Evolutionary conservation across 2,888 invertebrate genomes (phyloP).

Genomic region (Troglohyphantes excavatus): DNA sequence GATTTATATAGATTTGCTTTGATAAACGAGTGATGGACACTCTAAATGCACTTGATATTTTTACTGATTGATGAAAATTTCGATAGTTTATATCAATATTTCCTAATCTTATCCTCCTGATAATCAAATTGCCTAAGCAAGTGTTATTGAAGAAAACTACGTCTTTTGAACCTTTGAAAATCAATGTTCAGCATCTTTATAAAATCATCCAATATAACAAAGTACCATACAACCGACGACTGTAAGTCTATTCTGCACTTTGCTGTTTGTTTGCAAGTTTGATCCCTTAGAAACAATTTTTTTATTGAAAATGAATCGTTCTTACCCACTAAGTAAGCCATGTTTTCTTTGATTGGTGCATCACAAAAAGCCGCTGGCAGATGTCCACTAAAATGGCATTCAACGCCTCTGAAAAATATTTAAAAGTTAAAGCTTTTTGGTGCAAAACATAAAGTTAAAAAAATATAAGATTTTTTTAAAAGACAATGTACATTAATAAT

Average conservation of each 20-base stretch:
- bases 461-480: too few species aligned
- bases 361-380: conserved; percentile 81
- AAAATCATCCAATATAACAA: background rate
- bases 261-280: background rate
- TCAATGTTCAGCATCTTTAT: background rate
- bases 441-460: too few species aligned
- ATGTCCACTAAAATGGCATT: conserved; percentile 81
- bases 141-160: background rate
- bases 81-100: background rate
- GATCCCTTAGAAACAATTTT: too few species aligned
- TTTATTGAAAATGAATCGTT: too few species aligned
- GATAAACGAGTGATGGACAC: too few species aligned
- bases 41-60: too few species aligned
- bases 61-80: too few species aligned
- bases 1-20: too few species aligned
- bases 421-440: too few species aligned
- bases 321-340: conserved; percentile 80
- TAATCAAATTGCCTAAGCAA: background rate
- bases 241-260: too few species aligned
- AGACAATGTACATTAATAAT: too few species aligned
- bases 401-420: conserved; percentile 80
- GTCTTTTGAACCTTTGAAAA: background rate
- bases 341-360: conserved; percentile 80
- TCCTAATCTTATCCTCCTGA: background rate
- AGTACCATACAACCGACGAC: too few species aligned